Conservation (phyloP, 2,888 invertebrate species). For the Lasius fuliginosus region DNA sequence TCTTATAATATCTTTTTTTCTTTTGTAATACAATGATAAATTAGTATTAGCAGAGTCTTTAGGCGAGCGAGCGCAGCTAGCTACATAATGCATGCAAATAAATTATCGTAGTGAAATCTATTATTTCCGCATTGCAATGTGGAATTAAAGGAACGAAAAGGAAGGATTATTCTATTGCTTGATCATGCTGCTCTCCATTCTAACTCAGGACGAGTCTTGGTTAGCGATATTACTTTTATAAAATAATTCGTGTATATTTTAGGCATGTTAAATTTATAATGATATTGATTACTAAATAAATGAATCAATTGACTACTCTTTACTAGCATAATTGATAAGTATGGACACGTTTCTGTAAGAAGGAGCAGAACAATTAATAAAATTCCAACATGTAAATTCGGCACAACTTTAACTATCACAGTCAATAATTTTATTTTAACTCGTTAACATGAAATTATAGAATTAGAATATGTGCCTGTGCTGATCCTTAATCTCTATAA, state of each 20-base stretch:
- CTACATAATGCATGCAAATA: conserved; percentile 73
- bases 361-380: conserved; percentile 74
- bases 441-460: background rate
- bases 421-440: conserved; percentile 48
- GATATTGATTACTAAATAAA: conserved; percentile 83
- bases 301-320: conserved; percentile 83
- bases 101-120: conserved; percentile 77
- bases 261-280: conserved; percentile 85
- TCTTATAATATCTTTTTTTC: conserved; percentile 76
- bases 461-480: conserved; percentile 30
- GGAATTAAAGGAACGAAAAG: conserved; percentile 27
- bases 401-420: conserved; percentile 53
- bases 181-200: conserved; percentile 72
- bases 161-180: conserved; percentile 70
- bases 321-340: conserved; percentile 82
- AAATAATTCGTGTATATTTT: conserved; percentile 84
- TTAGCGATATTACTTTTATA: conserved; percentile 83
- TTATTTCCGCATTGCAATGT: conserved; percentile 62
- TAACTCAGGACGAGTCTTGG: conserved; percentile 80
- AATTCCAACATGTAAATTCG: conserved; percentile 63
- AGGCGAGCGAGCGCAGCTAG: conserved; percentile 81
- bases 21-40: conserved; percentile 77
- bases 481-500: conserved; percentile 27
- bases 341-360: conserved; percentile 79
- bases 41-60: conserved; percentile 80